Percentiles rank a stretch among this genome's conserved stretches.
These are phyloP conservation scores for Atractosteus spatula DNA, from an alignment of 2,113 vertebrate genomes.

Conservation along the genomic window DNA sequence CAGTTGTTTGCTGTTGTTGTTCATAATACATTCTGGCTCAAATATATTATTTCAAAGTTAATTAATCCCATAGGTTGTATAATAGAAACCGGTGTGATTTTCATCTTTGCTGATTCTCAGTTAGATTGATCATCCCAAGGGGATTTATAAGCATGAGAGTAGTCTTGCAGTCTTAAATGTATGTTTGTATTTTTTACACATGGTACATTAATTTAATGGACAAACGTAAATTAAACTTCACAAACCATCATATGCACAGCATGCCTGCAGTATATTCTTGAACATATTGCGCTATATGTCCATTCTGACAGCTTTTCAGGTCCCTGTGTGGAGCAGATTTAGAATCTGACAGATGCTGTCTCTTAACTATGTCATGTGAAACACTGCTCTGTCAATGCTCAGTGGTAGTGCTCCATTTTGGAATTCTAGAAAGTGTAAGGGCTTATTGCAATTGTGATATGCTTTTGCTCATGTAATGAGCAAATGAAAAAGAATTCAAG, in stretches of 20 bases:
- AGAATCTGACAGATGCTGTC: slow-evolving; percentile 12
- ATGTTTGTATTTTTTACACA: neutral
- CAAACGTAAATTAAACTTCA: neutral
- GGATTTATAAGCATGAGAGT: neutral
- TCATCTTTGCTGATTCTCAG: neutral
- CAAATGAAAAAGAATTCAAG: too few relatives aligned
- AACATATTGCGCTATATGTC: slow-evolving; percentile 11
- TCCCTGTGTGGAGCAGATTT: neutral
- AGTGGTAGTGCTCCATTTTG: neutral
- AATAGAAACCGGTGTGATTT: neutral
- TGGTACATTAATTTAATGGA: neutral
- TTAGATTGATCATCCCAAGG: too few relatives aligned
- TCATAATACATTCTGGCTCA: too few relatives aligned
- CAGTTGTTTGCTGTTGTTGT: too few relatives aligned
- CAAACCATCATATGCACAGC: slow-evolving; percentile 4
- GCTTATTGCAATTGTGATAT: too few relatives aligned
- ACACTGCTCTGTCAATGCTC: neutral
- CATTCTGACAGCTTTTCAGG: neutral
- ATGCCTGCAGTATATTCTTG: slow-evolving; percentile 1
- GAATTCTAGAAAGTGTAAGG: neutral
- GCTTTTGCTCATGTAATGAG: too few relatives aligned
- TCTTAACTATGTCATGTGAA: neutral
- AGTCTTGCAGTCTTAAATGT: neutral
- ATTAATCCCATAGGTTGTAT: neutral
- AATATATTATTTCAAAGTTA: neutral